Evolutionary conservation across 2,888 invertebrate genomes (phyloP).

Genomic region (Nycteola revayana): DNA sequence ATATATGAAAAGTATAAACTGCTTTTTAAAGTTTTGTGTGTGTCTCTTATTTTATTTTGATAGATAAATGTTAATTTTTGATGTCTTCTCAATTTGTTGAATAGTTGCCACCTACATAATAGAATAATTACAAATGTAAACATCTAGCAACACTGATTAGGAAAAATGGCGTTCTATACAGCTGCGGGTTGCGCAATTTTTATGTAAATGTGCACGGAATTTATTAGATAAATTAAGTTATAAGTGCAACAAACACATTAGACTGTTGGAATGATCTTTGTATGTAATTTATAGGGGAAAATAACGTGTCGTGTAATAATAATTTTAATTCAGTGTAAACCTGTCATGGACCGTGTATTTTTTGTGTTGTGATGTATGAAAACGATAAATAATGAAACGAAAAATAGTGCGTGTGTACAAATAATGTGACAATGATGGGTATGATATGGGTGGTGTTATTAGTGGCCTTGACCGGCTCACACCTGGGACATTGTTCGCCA

Average conservation of each 20-base stretch:
- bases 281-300: conserved; percentile 47
- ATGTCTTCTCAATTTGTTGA: too few species aligned
- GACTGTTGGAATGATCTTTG: conserved; percentile 51
- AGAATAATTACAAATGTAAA: too few species aligned
- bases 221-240: conserved; percentile 54
- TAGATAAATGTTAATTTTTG: too few species aligned
- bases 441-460: conserved; percentile 75
- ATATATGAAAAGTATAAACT: too few species aligned
- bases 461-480: conserved; percentile 70
- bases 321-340: conserved; percentile 55
- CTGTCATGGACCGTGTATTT: conserved; percentile 78
- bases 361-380: conserved; percentile 73
- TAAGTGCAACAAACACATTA: conserved; percentile 52
- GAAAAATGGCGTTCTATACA: conserved; percentile 79
- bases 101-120: too few species aligned
- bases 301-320: conserved; percentile 47
- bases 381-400: conserved; percentile 75
- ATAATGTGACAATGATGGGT: conserved; percentile 77
- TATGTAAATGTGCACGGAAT: conserved; percentile 74
- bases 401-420: conserved; percentile 72
- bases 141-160: conserved; percentile 54
- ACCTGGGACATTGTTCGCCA: conserved; percentile 69
- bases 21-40: too few species aligned
- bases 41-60: too few species aligned
- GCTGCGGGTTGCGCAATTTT: conserved; percentile 81